A percentile compares a stretch with the other conserved stretches of the same genome.
phyloP scores from a whole-genome alignment of 2,113 vertebrate genomes.

The Calyptomena viridis region DNA sequence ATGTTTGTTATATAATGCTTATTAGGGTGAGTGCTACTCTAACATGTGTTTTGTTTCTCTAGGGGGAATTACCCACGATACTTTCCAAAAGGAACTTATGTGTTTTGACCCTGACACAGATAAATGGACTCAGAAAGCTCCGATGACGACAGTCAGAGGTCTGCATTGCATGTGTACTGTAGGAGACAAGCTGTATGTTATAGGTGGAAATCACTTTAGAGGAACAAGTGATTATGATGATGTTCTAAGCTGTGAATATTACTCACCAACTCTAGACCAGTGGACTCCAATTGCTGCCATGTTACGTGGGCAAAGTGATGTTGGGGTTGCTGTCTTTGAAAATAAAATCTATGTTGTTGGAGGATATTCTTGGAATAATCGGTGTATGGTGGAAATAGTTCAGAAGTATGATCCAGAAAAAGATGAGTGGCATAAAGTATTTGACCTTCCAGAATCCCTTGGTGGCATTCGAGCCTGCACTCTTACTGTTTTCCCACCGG shows the following conservation, averaged over 20 bases:
- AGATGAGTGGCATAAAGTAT: conserved; percentile 99
- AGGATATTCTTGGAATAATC: conserved; percentile 99
- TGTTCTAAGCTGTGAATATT: conserved; percentile 98
- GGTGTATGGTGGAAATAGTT: conserved; percentile 99
- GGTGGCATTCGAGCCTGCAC: conserved; percentile 98
- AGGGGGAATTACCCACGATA: conserved; percentile 99
- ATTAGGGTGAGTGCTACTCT: not conserved
- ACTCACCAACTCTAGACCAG: conserved; percentile 93
- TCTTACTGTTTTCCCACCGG: conserved; percentile 94
- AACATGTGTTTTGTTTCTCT: conserved; percentile 1
- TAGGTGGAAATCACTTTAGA: conserved; percentile 97
- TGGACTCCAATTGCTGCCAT: conserved; percentile 98
- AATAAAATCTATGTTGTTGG: conserved; percentile 99
- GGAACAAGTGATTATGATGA: conserved; percentile 99
- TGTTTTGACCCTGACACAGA: conserved; percentile 98
- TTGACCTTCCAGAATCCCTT: conserved; percentile 96
- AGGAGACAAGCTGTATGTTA: conserved; percentile 95
- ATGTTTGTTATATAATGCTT: not conserved
- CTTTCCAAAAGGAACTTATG: conserved; percentile 99
- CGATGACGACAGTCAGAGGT: conserved; percentile 97
- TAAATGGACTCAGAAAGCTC: conserved; percentile 97
- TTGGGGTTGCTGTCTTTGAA: conserved; percentile 97
- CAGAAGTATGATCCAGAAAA: conserved; percentile 98
- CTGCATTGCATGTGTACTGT: conserved; percentile 99
- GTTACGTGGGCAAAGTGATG: conserved; percentile 97